Percentiles rank a stretch among this genome's conserved stretches.
phyloP scores from a whole-genome alignment of 2,888 invertebrate species.

The Pyrochroa serraticornis region DNA sequence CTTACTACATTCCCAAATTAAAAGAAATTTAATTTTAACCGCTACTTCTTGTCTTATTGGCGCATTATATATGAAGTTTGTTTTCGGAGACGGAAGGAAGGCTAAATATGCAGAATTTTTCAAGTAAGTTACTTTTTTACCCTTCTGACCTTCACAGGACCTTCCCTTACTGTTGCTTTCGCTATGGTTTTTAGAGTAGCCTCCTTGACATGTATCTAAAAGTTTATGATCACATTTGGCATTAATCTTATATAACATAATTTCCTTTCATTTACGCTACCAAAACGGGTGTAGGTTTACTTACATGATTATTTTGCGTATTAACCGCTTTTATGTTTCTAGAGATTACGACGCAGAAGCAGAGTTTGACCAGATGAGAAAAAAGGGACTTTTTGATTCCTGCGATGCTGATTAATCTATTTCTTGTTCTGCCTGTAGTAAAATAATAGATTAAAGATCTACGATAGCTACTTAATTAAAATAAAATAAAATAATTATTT shows the following conservation, averaged over 20 bases:
- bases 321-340: conserved; percentile 4
- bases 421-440: not conserved
- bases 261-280: not conserved
- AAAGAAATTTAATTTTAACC: conserved; percentile 23
- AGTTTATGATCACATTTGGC: too few species aligned
- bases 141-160: not conserved
- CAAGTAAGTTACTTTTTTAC: conserved; percentile 64
- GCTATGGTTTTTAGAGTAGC: not conserved
- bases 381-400: conserved; percentile 30
- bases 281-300: not conserved
- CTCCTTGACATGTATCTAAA: not conserved
- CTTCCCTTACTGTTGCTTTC: not conserved
- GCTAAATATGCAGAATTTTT: conserved; percentile 56
- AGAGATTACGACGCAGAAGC: conserved; percentile 26
- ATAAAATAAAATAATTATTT: too few species aligned
- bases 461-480: conserved; percentile 21
- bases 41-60: conserved; percentile 8
- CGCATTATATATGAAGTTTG: conserved; percentile 25
- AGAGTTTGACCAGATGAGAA: conserved; percentile 26
- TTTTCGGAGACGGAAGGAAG: conserved; percentile 27
- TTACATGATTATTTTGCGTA: not conserved
- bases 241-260: not conserved
- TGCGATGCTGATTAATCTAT: conserved; percentile 10
- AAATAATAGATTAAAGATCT: conserved; percentile 24
- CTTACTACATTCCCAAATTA: conserved; percentile 28